Conservation (phyloP, 1,140 invertebrate genomes). For the Homarus americanus region DNA sequence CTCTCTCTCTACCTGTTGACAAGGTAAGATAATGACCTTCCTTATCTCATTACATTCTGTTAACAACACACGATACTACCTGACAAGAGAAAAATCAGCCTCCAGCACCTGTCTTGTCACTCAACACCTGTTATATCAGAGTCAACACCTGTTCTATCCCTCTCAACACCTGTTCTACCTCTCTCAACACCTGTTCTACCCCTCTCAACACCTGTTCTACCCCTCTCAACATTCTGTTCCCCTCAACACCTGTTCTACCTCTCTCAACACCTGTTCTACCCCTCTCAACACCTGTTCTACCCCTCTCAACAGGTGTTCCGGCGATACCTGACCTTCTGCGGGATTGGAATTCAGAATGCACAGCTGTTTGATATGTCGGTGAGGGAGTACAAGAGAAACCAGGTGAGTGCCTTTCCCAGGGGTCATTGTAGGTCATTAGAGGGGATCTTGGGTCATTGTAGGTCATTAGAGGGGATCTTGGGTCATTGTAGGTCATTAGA, state of each 20-base stretch:
- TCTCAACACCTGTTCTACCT: neutral
- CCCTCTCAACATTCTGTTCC: conserved; percentile 76
- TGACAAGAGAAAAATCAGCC: too few relatives aligned
- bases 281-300: neutral
- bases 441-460: neutral
- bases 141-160: neutral
- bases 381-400: conserved; percentile 95
- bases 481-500: too few relatives aligned
- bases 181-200: neutral
- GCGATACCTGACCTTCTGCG: conserved; percentile 96
- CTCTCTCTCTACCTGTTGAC: neutral
- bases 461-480: too few relatives aligned
- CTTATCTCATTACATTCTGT: too few relatives aligned
- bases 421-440: neutral
- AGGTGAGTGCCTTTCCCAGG: conserved; percentile 80
- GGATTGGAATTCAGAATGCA: conserved; percentile 97
- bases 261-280: neutral
- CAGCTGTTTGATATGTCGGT: conserved; percentile 97
- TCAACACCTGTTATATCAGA: too few relatives aligned
- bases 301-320: conserved; percentile 80
- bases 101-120: too few relatives aligned
- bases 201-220: neutral
- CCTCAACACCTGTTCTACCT: neutral
- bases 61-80: too few relatives aligned
- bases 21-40: too few relatives aligned